phyloP scores from a whole-genome alignment of 1,140 invertebrate species.

The Orius insidiosus region DNA sequence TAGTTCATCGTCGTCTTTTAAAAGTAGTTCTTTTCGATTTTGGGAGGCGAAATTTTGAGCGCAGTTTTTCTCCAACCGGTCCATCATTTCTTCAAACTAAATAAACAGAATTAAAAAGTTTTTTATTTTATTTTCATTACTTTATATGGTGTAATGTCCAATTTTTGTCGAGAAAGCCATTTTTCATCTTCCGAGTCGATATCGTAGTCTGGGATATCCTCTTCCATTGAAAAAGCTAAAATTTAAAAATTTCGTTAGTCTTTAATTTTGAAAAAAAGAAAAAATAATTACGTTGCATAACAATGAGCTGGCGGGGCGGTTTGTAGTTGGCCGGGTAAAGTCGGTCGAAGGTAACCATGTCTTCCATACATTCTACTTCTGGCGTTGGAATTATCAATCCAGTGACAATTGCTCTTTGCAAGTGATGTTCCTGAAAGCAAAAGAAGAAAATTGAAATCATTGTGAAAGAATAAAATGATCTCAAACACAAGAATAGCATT shows the following conservation, averaged over 20 bases:
- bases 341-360: constrained; percentile 59
- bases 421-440: constrained; percentile 77
- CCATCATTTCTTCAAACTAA: constrained; percentile 97
- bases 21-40: constrained; percentile 82
- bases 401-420: constrained; percentile 90
- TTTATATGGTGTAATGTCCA: constrained; percentile 56
- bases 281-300: constrained; percentile 72
- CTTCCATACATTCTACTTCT: constrained; percentile 44
- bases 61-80: constrained; percentile 87
- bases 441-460: too few relatives aligned
- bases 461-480: too few relatives aligned
- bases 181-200: constrained; percentile 94
- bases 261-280: not conserved
- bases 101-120: constrained; percentile 8
- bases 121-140: constrained; percentile 15
- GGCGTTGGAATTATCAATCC: constrained; percentile 94
- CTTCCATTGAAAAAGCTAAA: constrained; percentile 79
- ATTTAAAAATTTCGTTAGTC: constrained; percentile 19
- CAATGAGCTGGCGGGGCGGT: constrained; percentile 82
- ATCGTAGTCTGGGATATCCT: constrained; percentile 97
- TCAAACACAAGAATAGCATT: too few relatives aligned
- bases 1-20: constrained; percentile 89
- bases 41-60: constrained; percentile 89
- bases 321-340: constrained; percentile 83
- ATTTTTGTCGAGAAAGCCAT: constrained; percentile 77